Conservation (phyloP, 2,797 vertebrate genomes). For the Pangasius larnaudii region DNA sequence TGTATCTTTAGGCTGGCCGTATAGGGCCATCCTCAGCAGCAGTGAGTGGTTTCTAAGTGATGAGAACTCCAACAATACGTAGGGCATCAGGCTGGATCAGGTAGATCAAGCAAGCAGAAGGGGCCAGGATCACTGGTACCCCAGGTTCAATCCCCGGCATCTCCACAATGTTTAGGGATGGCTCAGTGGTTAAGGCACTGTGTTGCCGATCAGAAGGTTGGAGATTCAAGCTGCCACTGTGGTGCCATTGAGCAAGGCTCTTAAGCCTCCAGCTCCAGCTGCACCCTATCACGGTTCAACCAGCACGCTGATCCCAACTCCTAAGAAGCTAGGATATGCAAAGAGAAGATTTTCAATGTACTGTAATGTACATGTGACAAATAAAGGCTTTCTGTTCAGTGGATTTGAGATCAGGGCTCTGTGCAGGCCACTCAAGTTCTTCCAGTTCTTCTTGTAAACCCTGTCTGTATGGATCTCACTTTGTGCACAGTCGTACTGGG, state of each 20-base stretch:
- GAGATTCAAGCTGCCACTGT: neutral
- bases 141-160: neutral
- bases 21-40: too few species aligned
- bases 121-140: too few species aligned
- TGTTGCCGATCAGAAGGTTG: neutral
- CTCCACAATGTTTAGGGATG: neutral
- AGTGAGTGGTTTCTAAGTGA: too few species aligned
- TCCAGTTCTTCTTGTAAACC: neutral
- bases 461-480: neutral
- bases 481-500: neutral
- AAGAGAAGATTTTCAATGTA: neutral
- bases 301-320: neutral
- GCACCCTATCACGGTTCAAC: neutral
- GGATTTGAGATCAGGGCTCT: neutral
- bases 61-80: too few species aligned
- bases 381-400: neutral
- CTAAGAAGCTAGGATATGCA: neutral
- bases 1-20: too few species aligned
- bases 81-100: too few species aligned
- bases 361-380: neutral
- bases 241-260: neutral
- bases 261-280: neutral
- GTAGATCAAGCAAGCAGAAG: too few species aligned
- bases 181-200: neutral
- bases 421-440: neutral